These are phyloP conservation scores for Thalassarche chlororhynchos DNA, from an alignment of 2,113 vertebrate species.

Conservation along the genomic window DNA sequence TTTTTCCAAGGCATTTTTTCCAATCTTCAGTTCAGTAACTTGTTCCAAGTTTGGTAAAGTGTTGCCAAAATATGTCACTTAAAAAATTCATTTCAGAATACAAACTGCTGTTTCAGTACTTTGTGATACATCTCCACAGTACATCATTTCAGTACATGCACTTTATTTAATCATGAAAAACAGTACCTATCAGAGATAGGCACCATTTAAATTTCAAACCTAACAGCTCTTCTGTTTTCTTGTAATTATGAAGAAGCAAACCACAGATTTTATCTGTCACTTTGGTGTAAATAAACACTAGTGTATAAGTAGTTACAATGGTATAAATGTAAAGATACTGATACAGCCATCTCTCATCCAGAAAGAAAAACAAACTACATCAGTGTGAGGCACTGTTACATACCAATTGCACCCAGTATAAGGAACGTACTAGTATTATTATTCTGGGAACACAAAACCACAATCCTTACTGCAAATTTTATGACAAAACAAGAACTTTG, in stretches of 20 bases:
- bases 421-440: neutral
- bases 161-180: neutral
- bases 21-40: neutral
- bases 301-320: neutral
- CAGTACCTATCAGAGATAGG: neutral
- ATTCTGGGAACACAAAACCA: neutral
- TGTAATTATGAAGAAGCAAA: neutral
- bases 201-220: neutral
- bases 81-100: neutral
- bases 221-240: neutral
- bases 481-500: neutral
- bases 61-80: neutral
- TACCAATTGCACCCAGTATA: neutral
- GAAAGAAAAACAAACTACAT: neutral
- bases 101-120: neutral
- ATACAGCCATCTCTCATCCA: neutral
- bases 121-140: neutral
- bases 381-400: neutral
- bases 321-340: neutral
- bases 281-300: neutral
- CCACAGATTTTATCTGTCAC: neutral
- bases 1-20: neutral
- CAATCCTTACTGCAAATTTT: neutral
- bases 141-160: neutral
- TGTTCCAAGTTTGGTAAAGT: neutral